Conservation (phyloP, 2,888 invertebrate species). For the Drosophila setosimentum region DNA sequence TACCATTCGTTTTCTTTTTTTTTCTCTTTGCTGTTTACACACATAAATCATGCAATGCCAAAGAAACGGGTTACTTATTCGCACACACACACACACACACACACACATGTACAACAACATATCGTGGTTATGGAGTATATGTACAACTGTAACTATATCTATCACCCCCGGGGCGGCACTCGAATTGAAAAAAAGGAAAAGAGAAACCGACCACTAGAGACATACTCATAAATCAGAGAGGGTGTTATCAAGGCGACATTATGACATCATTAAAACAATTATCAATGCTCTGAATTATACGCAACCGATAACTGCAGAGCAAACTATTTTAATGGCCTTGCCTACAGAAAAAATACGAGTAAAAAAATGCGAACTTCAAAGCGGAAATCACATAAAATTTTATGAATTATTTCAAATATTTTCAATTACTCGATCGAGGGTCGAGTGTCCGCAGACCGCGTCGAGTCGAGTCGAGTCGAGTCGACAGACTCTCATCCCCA, state of each 20-base stretch:
- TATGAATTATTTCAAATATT: conserved; percentile 81
- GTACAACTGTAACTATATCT: conserved; percentile 25
- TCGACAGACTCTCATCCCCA: conserved; percentile 41
- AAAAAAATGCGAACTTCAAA: conserved; percentile 50
- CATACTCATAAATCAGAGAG: conserved; percentile 68
- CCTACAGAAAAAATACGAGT: not conserved
- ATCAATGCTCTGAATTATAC: conserved; percentile 63
- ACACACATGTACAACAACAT: not conserved
- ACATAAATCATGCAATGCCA: conserved; percentile 74
- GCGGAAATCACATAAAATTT: conserved; percentile 75
- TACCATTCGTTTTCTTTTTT: conserved; percentile 40
- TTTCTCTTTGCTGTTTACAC: conserved; percentile 36
- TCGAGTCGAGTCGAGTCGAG: conserved; percentile 7
- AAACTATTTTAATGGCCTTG: conserved; percentile 71
- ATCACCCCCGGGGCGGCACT: conserved; percentile 18
- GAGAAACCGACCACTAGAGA: conserved; percentile 9
- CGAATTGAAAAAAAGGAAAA: conserved; percentile 21
- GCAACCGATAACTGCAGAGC: conserved; percentile 49
- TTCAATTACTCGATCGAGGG: conserved; percentile 67
- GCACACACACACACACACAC: conserved; percentile 8
- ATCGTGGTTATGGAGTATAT: conserved; percentile 29
- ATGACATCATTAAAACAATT: conserved; percentile 80
- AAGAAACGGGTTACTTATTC: conserved; percentile 68
- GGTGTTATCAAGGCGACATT: conserved; percentile 67
- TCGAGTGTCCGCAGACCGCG: conserved; percentile 1